Evolutionary conservation across 2,888 invertebrate species (phyloP).

Genomic region (Drosophila prolongata): DNA sequence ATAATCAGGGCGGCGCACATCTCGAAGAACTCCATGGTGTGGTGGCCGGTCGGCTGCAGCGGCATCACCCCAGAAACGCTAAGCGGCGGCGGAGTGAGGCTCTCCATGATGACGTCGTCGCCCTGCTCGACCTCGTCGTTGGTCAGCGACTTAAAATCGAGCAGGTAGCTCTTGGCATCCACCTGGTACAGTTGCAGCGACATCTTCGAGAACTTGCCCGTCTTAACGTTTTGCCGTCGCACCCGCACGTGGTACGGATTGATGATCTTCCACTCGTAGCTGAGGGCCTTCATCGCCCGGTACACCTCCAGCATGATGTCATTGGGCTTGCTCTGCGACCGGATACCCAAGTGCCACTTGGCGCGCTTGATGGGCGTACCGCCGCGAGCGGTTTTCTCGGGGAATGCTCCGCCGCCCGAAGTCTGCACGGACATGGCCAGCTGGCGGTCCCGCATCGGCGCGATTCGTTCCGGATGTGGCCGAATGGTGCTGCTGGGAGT

Average conservation of each 20-base stretch:
- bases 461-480: constrained; percentile 97
- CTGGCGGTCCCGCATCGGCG: constrained; percentile 87
- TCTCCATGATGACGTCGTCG: constrained; percentile 85
- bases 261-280: constrained; percentile 99
- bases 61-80: constrained; percentile 79
- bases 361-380: constrained; percentile 95
- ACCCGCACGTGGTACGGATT: constrained; percentile 98
- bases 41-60: constrained; percentile 89
- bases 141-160: constrained; percentile 98
- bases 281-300: constrained; percentile 98
- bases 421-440: constrained; percentile 84
- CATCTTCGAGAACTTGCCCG: constrained; percentile 97
- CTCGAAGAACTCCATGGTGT: constrained; percentile 99
- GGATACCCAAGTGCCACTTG: constrained; percentile 99
- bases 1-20: constrained; percentile 99
- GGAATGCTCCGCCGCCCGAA: constrained; percentile 79
- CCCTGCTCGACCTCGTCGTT: constrained; percentile 89
- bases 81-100: constrained; percentile 83
- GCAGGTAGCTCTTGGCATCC: constrained; percentile 97
- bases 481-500: constrained; percentile 83
- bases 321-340: constrained; percentile 99
- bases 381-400: constrained; percentile 85
- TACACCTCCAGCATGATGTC: constrained; percentile 99
- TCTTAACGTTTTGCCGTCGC: constrained; percentile 93
- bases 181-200: constrained; percentile 99